Base-by-base conservation (phyloP, 2,888 invertebrate genomes). In the Gastracanthus pulcherrimus region DNA sequence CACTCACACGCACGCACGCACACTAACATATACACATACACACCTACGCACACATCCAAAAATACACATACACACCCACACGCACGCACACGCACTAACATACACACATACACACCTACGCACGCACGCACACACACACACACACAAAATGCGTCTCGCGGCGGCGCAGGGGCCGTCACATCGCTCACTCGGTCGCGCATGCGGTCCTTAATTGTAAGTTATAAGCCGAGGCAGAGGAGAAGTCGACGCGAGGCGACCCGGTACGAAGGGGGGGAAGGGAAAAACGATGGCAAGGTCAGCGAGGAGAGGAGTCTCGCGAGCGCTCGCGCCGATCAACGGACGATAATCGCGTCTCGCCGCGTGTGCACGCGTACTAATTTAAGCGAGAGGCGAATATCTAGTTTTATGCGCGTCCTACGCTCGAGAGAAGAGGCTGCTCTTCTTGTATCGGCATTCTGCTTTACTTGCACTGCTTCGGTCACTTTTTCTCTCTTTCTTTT, bases 221-320 rank as follows among this genome's bases (percentile, higher is more conserved):
- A 82, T 78, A 82, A 82, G 82, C 70, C 67, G 23, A 9, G n/a
- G n/a, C n/a, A n/a, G 51, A 11, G 31, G 60, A 29, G 29, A 29
- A 48, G 16, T 5, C 29, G 69, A n/a, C 41, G 29, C 75, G 75
- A 81, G 81, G 74, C 80, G 82, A 71, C 76, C 64, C 23, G 55
- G 26, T n/a, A n/a, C n/a, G n/a, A n/a, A n/a, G n/a, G n/a, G n/a
- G n/a, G n/a, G n/a, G n/a, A n/a, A 26, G 60, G 69, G 41, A 51
- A 77, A 84, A 84, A 75, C 71, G 79, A 75, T n/a, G 51, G 79
- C 81, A 78, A 82, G 76, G 81, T 80, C 72, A 71, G 60, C 41
- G 66, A 77, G 45, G 7, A 19, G 51, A 29, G n/a, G n/a, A n/a
- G n/a, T n/a, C n/a, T n/a, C n/a, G n/a, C n/a, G n/a, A n/a, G n/a